A percentile compares a stretch with the other conserved stretches of the same genome.
phyloP scores from a whole-genome alignment of 2,888 invertebrate genomes.

The Blomia tropicalis region DNA sequence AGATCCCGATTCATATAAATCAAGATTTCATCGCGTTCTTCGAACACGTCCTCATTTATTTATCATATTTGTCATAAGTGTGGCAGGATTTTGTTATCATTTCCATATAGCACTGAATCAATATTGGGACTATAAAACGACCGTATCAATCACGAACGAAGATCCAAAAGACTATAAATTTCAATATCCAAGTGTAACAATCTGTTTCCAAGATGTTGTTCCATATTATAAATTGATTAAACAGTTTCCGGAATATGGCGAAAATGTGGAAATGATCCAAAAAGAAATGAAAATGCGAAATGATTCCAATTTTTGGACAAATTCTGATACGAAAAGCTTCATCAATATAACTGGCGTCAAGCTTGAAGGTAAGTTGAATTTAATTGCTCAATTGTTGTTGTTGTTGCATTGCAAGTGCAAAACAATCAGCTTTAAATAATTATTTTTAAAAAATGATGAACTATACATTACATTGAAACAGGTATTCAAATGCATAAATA shows the following conservation, averaged over 20 bases:
- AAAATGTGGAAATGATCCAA: constrained; percentile 10
- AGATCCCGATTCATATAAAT: not conserved
- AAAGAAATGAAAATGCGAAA: not conserved
- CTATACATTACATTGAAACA: not conserved
- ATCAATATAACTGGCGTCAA: not conserved
- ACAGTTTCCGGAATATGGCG: constrained; percentile 17
- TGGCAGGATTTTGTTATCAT: constrained; percentile 21
- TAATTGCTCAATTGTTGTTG: not conserved
- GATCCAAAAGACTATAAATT: constrained; percentile 9
- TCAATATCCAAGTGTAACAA: constrained; percentile 13
- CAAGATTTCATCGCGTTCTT: not conserved
- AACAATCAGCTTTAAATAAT: not conserved
- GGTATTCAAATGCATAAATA: constrained; percentile 9
- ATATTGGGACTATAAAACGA: constrained; percentile 18
- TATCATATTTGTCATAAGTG: constrained; percentile 17
- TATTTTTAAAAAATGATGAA: not conserved
- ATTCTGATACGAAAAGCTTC: not conserved
- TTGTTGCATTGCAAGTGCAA: not conserved
- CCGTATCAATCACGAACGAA: constrained; percentile 3
- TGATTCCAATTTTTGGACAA: constrained; percentile 20
- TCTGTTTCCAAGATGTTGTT: constrained; percentile 20
- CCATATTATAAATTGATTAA: constrained; percentile 15
- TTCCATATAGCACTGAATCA: constrained; percentile 17
- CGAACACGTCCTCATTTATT: constrained; percentile 16
- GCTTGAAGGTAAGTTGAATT: not conserved